Evolutionary conservation across 2,797 vertebrate species (phyloP).

Genomic region (Ctenopoma multispine): DNA sequence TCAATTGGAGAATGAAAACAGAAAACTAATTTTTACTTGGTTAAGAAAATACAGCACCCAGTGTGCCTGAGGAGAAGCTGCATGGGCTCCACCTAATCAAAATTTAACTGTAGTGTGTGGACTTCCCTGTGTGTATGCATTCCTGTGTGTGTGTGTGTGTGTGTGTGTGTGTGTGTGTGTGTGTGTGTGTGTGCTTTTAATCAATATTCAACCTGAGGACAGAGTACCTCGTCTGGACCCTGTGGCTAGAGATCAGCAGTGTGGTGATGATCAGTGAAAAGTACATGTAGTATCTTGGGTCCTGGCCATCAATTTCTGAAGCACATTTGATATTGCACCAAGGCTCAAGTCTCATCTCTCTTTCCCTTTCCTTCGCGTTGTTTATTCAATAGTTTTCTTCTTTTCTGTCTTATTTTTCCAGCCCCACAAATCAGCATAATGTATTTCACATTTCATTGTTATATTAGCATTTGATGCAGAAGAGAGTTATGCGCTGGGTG

Average conservation of each 20-base stretch:
- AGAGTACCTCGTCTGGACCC: conserved; percentile 51
- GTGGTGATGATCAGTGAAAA: conserved; percentile 65
- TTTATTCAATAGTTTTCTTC: conserved; percentile 61
- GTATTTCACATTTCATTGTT: conserved; percentile 74
- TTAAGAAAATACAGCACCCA: conserved; percentile 67
- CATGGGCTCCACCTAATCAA: conserved; percentile 65
- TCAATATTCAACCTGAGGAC: conserved; percentile 69
- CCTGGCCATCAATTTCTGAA: conserved; percentile 64
- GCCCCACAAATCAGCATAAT: conserved; percentile 72
- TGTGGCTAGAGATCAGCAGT: conserved; percentile 56
- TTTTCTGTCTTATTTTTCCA: conserved; percentile 59
- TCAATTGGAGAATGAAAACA: conserved; percentile 68
- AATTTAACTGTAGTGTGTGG: conserved; percentile 59
- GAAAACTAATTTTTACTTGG: conserved; percentile 50
- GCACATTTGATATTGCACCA: conserved; percentile 52
- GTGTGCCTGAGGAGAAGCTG: conserved; percentile 58
- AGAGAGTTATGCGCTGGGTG: conserved; percentile 61
- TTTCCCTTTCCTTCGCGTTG: conserved; percentile 52
- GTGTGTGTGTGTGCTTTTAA: conserved; percentile 39
- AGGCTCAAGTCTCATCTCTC: conserved; percentile 25
- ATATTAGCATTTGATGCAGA: conserved; percentile 82
- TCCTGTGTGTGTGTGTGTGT: conserved; percentile 2
- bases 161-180: conserved; percentile 1
- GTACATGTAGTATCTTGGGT: conserved; percentile 62
- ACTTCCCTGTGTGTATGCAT: conserved; percentile 11